phyloP scores from a whole-genome alignment of 2,797 vertebrate genomes.

The Triplophysa yarkandensis region DNA sequence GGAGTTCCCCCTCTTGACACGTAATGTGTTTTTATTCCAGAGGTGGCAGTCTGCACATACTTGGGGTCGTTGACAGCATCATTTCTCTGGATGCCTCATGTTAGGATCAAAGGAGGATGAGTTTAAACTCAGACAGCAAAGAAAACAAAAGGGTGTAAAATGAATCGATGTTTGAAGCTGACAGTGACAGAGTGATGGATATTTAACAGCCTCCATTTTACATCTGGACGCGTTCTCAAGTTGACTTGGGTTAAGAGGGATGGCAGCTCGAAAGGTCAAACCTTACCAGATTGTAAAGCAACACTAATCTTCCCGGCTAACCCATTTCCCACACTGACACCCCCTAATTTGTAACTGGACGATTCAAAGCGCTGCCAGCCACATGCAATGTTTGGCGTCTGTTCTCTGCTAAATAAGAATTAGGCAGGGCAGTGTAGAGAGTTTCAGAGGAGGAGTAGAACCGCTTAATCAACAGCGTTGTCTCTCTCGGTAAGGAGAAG shows the following conservation, averaged over 20 bases:
- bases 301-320: constrained; percentile 71
- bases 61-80: constrained; percentile 32
- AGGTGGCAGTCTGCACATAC: constrained; percentile 32
- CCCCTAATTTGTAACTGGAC: constrained; percentile 59
- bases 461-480: constrained; percentile 45
- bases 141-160: constrained; percentile 48
- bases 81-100: constrained; percentile 18
- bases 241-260: constrained; percentile 57
- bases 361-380: constrained; percentile 52
- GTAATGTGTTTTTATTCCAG: constrained; percentile 24
- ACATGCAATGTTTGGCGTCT: constrained; percentile 52
- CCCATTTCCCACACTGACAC: constrained; percentile 68
- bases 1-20: constrained; percentile 12
- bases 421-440: constrained; percentile 15
- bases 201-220: constrained; percentile 58
- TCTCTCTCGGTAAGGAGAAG: constrained; percentile 47
- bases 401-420: constrained; percentile 52
- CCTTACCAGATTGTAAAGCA: constrained; percentile 66
- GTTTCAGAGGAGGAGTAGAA: constrained; percentile 4
- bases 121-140: constrained; percentile 46
- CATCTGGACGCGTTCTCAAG: constrained; percentile 56
- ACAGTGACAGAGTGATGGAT: constrained; percentile 46
- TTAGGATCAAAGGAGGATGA: constrained; percentile 46
- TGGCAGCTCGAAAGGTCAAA: constrained; percentile 70
- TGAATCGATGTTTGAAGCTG: constrained; percentile 45